Evolutionary conservation across 2,113 vertebrate species (phyloP).

Genomic region (Macaca nemestrina): DNA sequence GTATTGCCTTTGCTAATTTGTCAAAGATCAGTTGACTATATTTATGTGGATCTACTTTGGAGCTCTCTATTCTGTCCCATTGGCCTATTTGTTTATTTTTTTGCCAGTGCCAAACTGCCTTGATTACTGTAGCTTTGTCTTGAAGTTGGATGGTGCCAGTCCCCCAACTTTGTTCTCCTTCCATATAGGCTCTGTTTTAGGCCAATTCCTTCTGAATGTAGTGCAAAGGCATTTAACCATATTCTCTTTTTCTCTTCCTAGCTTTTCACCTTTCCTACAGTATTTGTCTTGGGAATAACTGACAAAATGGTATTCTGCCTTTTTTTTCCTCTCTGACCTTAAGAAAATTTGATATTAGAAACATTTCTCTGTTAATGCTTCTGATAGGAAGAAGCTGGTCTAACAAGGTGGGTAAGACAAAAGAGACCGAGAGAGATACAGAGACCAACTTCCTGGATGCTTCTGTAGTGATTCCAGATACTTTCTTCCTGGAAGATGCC

Average conservation of each 20-base stretch:
- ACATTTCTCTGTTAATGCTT: background rate
- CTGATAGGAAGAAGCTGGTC: background rate
- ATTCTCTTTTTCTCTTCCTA: background rate
- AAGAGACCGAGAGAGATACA: background rate
- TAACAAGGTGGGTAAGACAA: background rate
- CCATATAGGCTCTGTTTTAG: background rate
- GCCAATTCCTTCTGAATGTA: background rate
- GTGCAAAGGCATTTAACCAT: background rate
- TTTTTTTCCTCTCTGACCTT: background rate
- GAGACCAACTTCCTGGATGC: background rate
- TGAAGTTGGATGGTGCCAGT: background rate
- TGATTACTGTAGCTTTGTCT: background rate
- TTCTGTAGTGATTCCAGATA: background rate
- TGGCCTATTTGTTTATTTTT: background rate
- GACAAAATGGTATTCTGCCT: background rate
- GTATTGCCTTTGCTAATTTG: background rate
- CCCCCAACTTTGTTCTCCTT: background rate
- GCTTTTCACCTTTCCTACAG: background rate
- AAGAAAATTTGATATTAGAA: background rate
- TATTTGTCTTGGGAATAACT: background rate
- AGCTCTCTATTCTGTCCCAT: background rate
- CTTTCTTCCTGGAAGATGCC: background rate
- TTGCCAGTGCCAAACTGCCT: background rate
- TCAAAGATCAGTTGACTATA: background rate
- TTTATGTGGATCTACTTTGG: background rate